Evolutionary conservation across 92 coral and sea anemone genomes (phyloP).

Genomic region (Desmophyllum pertusum): DNA sequence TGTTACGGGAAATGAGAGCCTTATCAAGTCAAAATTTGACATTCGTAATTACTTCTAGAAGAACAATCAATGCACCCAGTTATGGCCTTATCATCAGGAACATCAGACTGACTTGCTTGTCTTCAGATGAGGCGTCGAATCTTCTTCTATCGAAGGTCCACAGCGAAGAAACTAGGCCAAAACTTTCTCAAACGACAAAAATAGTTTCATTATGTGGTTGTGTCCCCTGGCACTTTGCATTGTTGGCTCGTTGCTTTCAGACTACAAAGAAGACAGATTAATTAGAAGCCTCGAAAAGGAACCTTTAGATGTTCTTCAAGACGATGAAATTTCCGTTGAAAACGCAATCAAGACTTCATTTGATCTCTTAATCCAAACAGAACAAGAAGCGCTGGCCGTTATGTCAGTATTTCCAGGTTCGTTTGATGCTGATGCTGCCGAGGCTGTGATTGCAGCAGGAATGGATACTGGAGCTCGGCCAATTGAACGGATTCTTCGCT

Average conservation of each 20-base stretch:
- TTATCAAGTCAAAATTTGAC: slow-evolving; percentile 23
- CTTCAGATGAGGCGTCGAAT: neutral
- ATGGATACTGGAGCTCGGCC: slow-evolving; percentile 2
- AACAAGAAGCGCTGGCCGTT: slow-evolving; percentile 23
- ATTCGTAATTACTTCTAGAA: slow-evolving; percentile 43
- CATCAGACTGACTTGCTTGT: neutral
- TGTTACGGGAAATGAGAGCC: slow-evolving; percentile 30
- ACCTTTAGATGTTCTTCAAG: slow-evolving; percentile 45
- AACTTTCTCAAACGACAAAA: neutral
- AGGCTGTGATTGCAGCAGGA: slow-evolving; percentile 20
- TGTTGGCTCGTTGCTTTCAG: slow-evolving; percentile 49
- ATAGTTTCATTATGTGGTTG: slow-evolving; percentile 54
- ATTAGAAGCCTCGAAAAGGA: slow-evolving; percentile 22
- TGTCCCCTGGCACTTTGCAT: slow-evolving; percentile 66
- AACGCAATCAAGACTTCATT: slow-evolving; percentile 50
- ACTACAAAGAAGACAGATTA: slow-evolving; percentile 21
- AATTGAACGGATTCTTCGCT: neutral
- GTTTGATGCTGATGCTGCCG: slow-evolving; percentile 47
- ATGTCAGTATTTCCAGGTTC: slow-evolving; percentile 51
- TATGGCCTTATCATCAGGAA: neutral
- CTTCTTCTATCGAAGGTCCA: neutral
- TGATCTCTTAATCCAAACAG: slow-evolving; percentile 8
- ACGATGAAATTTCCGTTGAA: slow-evolving; percentile 11
- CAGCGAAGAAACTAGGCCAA: neutral
- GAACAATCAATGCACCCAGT: neutral